Evolutionary conservation across 1,140 invertebrate genomes (phyloP).

Genomic region (Augochlora pura): DNA sequence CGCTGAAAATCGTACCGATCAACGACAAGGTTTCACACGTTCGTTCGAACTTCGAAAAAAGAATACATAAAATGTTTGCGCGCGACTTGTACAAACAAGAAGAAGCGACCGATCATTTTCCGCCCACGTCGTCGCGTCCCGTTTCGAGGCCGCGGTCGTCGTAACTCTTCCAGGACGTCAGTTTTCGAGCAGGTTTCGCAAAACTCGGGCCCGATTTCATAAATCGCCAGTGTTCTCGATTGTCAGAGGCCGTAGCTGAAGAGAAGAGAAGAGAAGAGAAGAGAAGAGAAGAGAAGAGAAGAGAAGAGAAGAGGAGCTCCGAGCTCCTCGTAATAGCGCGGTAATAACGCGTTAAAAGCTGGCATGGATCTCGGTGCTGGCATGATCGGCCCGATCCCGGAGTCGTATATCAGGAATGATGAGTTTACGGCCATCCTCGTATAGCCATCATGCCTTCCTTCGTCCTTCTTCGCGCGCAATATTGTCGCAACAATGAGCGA

Average conservation of each 20-base stretch:
- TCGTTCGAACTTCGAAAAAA: too few species aligned
- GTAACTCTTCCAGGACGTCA: background rate
- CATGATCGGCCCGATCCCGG: slow-evolving; percentile 18
- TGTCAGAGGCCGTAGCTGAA: too few species aligned
- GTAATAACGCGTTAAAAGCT: slow-evolving; percentile 43
- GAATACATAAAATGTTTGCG: too few species aligned
- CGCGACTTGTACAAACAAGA: too few species aligned
- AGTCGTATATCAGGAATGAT: slow-evolving; percentile 65
- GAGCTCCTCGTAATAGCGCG: slow-evolving; percentile 24
- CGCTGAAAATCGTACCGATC: too few species aligned
- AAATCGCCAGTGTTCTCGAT: slow-evolving; percentile 5
- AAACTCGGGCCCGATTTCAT: slow-evolving; percentile 6
- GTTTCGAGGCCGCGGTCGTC: background rate
- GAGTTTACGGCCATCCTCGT: slow-evolving; percentile 58
- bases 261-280: background rate
- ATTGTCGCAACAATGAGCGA: slow-evolving; percentile 43
- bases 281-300: background rate
- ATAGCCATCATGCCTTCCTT: slow-evolving; percentile 53
- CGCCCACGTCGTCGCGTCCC: too few species aligned
- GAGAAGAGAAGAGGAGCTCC: background rate
- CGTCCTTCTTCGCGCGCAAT: slow-evolving; percentile 42
- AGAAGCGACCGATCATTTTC: too few species aligned
- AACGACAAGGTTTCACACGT: too few species aligned
- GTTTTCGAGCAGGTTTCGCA: background rate
- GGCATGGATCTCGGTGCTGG: slow-evolving; percentile 2